Conservation (phyloP, 2,888 invertebrate genomes). For the Pimpla rufipes region DNA sequence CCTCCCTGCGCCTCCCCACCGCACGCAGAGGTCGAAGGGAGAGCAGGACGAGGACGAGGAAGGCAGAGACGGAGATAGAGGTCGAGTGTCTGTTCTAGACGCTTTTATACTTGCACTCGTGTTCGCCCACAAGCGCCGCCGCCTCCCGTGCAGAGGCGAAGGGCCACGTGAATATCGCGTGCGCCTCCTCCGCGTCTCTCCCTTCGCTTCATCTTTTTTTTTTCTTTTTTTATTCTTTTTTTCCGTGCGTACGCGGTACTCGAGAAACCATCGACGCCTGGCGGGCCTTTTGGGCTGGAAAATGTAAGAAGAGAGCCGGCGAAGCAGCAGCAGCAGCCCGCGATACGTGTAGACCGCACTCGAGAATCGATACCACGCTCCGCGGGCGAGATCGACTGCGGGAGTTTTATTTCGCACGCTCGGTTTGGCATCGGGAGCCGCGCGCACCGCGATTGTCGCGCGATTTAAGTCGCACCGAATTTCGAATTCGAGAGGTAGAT, state of each 20-base stretch:
- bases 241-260: slow-evolving; percentile 24
- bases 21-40: slow-evolving; percentile 16
- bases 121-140: slow-evolving; percentile 17
- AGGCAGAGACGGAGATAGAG: slow-evolving; percentile 17
- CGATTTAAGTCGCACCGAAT: too few relatives aligned
- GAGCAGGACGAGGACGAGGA: background rate
- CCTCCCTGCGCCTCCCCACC: too few relatives aligned
- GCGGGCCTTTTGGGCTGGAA: slow-evolving; percentile 11
- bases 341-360: too few relatives aligned
- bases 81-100: slow-evolving; percentile 43
- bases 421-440: background rate
- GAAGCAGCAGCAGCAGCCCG: background rate
- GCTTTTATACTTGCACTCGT: slow-evolving; percentile 28
- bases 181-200: background rate
- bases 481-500: too few relatives aligned
- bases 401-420: too few relatives aligned
- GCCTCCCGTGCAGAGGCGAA: background rate
- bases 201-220: background rate
- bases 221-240: background rate
- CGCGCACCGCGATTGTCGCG: too few relatives aligned
- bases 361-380: too few relatives aligned
- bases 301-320: background rate
- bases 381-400: background rate
- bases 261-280: slow-evolving; percentile 13
- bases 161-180: slow-evolving; percentile 8